phyloP scores from a whole-genome alignment of 1,140 invertebrate genomes.

The Trachymyrmex septentrionalis region DNA sequence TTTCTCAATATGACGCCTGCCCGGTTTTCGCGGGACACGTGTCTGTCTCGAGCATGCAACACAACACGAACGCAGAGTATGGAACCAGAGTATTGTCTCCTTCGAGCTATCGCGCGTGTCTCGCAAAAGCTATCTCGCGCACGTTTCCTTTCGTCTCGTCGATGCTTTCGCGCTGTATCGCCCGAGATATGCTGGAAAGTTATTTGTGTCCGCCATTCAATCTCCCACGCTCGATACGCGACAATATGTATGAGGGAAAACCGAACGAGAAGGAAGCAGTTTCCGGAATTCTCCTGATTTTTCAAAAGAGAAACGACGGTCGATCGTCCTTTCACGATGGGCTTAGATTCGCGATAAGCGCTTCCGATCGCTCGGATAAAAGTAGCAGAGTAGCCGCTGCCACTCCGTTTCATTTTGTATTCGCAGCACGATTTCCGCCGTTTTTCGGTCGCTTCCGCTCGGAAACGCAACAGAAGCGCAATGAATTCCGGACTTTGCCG shows the following conservation, averaged over 20 bases:
- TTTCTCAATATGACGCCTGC: background rate
- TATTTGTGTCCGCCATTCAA: constrained; percentile 37
- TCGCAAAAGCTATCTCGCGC: constrained; percentile 32
- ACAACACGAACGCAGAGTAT: background rate
- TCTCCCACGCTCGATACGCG: constrained; percentile 24
- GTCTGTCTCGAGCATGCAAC: background rate
- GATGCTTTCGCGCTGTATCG: constrained; percentile 33
- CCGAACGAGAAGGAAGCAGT: constrained; percentile 3
- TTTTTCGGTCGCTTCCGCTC: constrained; percentile 55
- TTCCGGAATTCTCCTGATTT: constrained; percentile 1
- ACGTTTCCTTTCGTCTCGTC: constrained; percentile 33
- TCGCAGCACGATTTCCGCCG: background rate
- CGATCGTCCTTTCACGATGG: background rate
- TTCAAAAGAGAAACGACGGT: background rate
- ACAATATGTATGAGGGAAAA: background rate
- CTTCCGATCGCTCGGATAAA: constrained; percentile 49
- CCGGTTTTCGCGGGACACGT: constrained; percentile 29
- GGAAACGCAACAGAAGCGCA: constrained; percentile 22
- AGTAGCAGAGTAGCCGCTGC: background rate
- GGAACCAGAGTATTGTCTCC: constrained; percentile 32
- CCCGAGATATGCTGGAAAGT: constrained; percentile 47
- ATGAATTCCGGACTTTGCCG: constrained; percentile 11
- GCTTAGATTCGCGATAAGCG: constrained; percentile 18
- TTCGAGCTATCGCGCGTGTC: constrained; percentile 39
- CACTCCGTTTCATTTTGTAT: constrained; percentile 31